Evolutionary conservation across 1,140 invertebrate species (phyloP), one percentile per base, ranked within the genome.

Genomic region (Formica exsecta): DNA sequence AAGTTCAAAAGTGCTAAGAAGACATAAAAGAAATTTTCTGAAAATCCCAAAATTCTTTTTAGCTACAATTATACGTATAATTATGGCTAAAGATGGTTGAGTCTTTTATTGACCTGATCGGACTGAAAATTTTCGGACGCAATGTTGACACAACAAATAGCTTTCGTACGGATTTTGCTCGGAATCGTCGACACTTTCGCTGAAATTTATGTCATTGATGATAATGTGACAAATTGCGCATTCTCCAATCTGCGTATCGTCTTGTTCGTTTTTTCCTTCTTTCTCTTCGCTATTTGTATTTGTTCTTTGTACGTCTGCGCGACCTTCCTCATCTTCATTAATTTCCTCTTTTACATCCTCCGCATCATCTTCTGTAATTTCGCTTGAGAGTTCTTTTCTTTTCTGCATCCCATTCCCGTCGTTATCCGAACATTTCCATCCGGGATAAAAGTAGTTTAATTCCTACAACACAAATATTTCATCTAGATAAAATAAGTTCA

Each of bases 141-240:
- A 95, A 32, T 87, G 90, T 38, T 92, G 89, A 79, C 94, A 95
- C 3, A 94, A 68, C 16, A 92, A 48, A 70, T 93, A 94, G 36
- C 88, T 90, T 1, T 93, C 75, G 8, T 73, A 36, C 32, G 89
- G 70, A 25, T 90, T 51, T 48, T 89, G 85, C 59, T 89, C 86
- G 9, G 90, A 89, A 68, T 89, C 65, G 16, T 16, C 59, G 41
- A 41, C 76, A 25, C 65, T 86, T n/a, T 65, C 38, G 5, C 86
- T 61, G 0, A 87, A 73, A 51, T 83, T 90, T 1, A 68, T 76
- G n/a, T 90, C 87, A 57, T 80, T 83, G 16, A 92, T 71, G 4
- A 86, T 89, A 25, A 92, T 75, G 59, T 93, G 92, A 79, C 94
- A 95, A 85, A 92, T 89, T n/a, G 87, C 90, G 68, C 93, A 95